Conservation (phyloP, 2,888 invertebrate genomes). For the Halocaridina rubra region DNA sequence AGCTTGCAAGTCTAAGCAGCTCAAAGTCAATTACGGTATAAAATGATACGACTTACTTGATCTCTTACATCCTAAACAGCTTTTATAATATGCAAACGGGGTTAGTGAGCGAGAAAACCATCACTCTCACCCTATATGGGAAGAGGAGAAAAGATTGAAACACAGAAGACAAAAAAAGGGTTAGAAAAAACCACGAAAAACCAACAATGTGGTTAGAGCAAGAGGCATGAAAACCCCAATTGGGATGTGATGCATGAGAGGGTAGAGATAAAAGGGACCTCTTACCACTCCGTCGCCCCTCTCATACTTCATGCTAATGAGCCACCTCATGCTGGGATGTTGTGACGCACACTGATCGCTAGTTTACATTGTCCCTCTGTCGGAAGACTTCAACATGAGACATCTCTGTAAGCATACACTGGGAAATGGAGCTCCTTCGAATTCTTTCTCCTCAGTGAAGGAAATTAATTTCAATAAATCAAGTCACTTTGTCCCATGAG, state of each 20-base stretch:
- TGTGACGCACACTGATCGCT: neutral
- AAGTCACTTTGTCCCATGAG: too few species aligned
- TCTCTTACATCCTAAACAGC: too few species aligned
- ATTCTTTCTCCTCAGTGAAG: too few species aligned
- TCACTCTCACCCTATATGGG: neutral
- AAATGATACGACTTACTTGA: too few species aligned
- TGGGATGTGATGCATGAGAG: slow-evolving; percentile 20
- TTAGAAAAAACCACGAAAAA: too few species aligned
- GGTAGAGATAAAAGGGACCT: slow-evolving; percentile 1
- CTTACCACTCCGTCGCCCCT: neutral
- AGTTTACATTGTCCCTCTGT: neutral
- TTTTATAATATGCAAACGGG: neutral
- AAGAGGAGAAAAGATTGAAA: too few species aligned
- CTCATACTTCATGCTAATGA: slow-evolving; percentile 3
- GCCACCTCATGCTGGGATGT: slow-evolving; percentile 15
- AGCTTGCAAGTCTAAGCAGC: too few species aligned
- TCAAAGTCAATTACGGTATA: too few species aligned
- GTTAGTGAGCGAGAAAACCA: neutral
- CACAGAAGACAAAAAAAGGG: too few species aligned
- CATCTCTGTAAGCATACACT: too few species aligned
- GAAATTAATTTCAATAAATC: too few species aligned
- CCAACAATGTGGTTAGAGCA: neutral
- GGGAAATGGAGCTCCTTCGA: too few species aligned
- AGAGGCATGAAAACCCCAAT: slow-evolving; percentile 5
- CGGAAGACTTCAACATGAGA: neutral